Conservation (phyloP, 2,797 vertebrate species). For the Sparidentex hasta region DNA sequence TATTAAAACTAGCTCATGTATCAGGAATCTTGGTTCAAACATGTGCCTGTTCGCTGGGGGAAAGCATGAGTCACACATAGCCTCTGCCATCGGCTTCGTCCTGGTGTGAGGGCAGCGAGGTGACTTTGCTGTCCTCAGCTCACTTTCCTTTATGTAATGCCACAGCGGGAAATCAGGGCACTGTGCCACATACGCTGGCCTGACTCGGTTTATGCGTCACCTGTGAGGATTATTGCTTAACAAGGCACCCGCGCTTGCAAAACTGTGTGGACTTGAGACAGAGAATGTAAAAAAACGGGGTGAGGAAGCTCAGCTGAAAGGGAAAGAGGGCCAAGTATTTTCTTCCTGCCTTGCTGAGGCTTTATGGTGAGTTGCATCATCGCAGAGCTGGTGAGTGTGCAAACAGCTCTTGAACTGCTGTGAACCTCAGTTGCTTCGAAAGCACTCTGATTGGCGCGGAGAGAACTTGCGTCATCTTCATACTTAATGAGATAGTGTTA, state of each 20-base stretch:
- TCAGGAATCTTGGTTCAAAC: constrained; percentile 72
- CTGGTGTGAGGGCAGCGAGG: constrained; percentile 26
- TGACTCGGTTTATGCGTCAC: constrained; percentile 69
- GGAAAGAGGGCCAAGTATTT: constrained; percentile 44
- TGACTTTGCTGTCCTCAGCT: constrained; percentile 60
- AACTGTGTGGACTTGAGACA: constrained; percentile 24
- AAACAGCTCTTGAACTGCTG: constrained; percentile 34
- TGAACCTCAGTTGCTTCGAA: constrained; percentile 27
- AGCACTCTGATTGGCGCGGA: constrained; percentile 10
- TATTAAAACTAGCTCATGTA: constrained; percentile 57
- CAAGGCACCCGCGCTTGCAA: not conserved
- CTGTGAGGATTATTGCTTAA: constrained; percentile 52
- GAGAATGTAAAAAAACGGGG: not conserved
- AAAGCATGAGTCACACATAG: constrained; percentile 71
- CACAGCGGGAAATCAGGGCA: constrained; percentile 68
- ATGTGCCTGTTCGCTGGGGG: constrained; percentile 62
- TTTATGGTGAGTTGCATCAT: constrained; percentile 65
- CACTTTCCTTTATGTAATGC: constrained; percentile 60
- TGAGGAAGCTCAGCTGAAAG: constrained; percentile 20
- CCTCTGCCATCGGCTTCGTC: constrained; percentile 10
- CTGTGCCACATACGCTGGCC: constrained; percentile 66
- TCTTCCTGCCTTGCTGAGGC: constrained; percentile 60
- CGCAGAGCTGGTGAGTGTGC: constrained; percentile 34
- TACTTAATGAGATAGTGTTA: constrained; percentile 15
- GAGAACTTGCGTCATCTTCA: constrained; percentile 8